A percentile compares a stretch with the other conserved stretches of the same genome.
phyloP scores from a whole-genome alignment of 2,113 vertebrate genomes.

The Cryptotis parvus region DNA sequence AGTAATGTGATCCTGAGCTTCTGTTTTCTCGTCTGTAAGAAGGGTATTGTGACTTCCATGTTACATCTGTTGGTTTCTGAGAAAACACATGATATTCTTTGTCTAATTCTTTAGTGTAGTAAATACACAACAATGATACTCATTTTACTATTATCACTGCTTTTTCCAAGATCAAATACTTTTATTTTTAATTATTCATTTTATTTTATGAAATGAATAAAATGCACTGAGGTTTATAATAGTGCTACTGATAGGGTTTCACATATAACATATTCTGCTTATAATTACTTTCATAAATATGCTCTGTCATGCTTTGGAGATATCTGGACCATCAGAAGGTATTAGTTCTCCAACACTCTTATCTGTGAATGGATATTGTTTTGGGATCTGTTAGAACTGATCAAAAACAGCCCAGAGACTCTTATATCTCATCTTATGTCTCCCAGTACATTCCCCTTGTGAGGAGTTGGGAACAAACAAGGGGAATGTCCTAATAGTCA shows the following conservation, averaged over 20 bases:
- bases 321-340: not conserved
- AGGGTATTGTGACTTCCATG: not conserved
- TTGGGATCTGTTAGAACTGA: not conserved
- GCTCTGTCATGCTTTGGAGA: not conserved
- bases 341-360: slow-evolving; percentile 22
- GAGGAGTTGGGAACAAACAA: not conserved
- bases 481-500: not conserved
- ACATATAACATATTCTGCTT: too few species aligned
- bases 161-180: too few species aligned
- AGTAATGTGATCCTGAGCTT: not conserved
- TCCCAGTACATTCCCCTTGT: not conserved
- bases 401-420: not conserved
- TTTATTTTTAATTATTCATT: too few species aligned
- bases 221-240: too few species aligned
- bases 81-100: not conserved
- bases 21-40: slow-evolving; percentile 11
- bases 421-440: not conserved
- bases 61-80: not conserved
- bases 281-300: not conserved
- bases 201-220: too few species aligned
- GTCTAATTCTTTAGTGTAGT: not conserved
- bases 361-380: not conserved
- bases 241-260: too few species aligned
- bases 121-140: not conserved
- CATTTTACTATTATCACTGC: not conserved